These are phyloP conservation scores for Corythoichthys intestinalis DNA, from an alignment of 2,113 vertebrate species.

Conservation along the genomic window DNA sequence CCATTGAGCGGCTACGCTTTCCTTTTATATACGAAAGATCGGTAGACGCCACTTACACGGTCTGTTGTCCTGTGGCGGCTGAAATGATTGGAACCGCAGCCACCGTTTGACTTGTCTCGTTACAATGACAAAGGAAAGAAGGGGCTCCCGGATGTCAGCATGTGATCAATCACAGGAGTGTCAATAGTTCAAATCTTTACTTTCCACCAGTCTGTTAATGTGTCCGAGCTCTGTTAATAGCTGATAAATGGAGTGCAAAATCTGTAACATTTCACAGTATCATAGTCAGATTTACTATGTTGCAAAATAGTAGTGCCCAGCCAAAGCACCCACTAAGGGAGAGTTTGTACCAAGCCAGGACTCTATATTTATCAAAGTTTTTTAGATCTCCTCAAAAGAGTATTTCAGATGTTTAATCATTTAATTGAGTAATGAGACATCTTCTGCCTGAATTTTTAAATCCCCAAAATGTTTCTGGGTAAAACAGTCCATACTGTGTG, in stretches of 20 bases:
- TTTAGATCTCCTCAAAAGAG: constrained; percentile 19
- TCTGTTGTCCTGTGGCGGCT: background rate
- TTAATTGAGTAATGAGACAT: constrained; percentile 14
- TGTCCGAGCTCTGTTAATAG: background rate
- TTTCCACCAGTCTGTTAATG: background rate
- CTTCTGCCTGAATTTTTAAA: background rate
- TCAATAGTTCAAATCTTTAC: background rate
- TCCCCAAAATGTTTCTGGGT: background rate
- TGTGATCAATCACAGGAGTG: background rate
- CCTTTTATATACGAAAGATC: background rate
- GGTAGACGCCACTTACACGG: background rate
- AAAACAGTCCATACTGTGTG: background rate
- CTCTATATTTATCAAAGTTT: constrained; percentile 17
- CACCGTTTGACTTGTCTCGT: background rate
- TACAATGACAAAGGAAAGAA: constrained; percentile 5
- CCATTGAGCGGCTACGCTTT: background rate
- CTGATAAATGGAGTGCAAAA: background rate
- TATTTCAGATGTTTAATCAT: constrained; percentile 28
- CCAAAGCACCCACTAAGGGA: background rate
- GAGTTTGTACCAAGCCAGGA: constrained; percentile 21
- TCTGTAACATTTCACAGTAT: background rate
- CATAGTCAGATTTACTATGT: background rate
- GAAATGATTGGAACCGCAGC: constrained; percentile 1
- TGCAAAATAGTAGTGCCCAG: background rate
- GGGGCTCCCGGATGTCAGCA: background rate